phyloP scores from a whole-genome alignment of 1,140 invertebrate genomes.

The Periplaneta americana region DNA sequence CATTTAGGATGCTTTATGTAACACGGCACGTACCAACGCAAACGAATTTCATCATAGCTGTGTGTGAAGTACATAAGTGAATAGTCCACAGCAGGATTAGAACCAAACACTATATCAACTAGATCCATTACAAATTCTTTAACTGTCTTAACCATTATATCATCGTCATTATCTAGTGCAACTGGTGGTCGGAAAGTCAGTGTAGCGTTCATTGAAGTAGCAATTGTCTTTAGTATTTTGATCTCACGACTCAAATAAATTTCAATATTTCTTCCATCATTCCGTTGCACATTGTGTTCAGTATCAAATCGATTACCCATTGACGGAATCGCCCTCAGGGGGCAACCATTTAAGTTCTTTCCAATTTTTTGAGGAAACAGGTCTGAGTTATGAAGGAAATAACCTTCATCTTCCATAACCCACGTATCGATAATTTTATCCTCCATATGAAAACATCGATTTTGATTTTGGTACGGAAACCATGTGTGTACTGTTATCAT shows the following conservation, averaged over 20 bases:
- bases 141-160: too few species aligned
- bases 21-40: neutral
- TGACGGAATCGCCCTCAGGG: neutral
- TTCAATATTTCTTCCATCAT: too few species aligned
- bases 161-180: neutral
- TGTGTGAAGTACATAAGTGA: neutral
- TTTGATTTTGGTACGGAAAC: neutral
- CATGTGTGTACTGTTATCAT: too few species aligned
- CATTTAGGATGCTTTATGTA: neutral
- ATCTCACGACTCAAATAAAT: neutral
- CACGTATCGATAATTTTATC: neutral
- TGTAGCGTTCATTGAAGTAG: neutral
- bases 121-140: neutral
- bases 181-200: neutral
- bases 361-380: neutral
- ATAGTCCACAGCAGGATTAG: neutral
- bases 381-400: neutral
- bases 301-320: too few species aligned
- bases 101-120: neutral
- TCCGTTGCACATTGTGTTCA: too few species aligned
- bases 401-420: neutral
- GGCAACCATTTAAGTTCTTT: neutral
- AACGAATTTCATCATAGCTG: neutral
- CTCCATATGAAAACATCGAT: neutral
- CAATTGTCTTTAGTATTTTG: neutral